A percentile compares a stretch with the other conserved stretches of the same genome.
Evolutionary conservation across 1,140 invertebrate species (phyloP).

Genomic region (Drosophila ercepeae): DNA sequence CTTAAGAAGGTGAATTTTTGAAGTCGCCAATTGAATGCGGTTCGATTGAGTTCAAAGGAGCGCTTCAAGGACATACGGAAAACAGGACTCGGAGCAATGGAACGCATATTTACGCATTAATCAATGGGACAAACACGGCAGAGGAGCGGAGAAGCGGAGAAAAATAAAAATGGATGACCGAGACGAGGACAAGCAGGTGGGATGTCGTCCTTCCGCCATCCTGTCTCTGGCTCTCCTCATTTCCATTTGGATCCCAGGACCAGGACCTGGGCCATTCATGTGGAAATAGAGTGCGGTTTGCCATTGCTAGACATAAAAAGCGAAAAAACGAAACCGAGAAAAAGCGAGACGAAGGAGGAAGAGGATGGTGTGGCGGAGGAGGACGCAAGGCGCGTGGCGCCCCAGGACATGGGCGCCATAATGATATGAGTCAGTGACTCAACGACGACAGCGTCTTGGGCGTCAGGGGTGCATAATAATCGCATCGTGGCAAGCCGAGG

Average conservation of each 20-base stretch:
- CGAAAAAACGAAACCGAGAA: not conserved
- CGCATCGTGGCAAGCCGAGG: constrained; percentile 31
- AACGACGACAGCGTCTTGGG: constrained; percentile 37
- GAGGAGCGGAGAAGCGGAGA: too few species aligned
- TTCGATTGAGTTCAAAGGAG: constrained; percentile 32
- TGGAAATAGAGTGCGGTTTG: constrained; percentile 61
- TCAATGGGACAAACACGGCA: constrained; percentile 70
- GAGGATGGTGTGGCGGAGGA: not conserved
- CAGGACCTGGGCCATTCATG: constrained; percentile 46
- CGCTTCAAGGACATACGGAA: constrained; percentile 38
- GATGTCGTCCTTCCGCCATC: not conserved
- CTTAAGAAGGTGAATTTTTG: not conserved
- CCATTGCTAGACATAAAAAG: constrained; percentile 55
- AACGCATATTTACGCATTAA: constrained; percentile 77
- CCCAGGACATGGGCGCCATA: constrained; percentile 67
- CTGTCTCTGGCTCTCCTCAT: constrained; percentile 7
- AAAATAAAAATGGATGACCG: constrained; percentile 35
- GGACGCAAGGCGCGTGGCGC: constrained; percentile 56
- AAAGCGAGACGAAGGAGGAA: not conserved
- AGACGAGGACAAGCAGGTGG: constrained; percentile 34
- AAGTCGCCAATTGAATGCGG: constrained; percentile 1
- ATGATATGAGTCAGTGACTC: constrained; percentile 74
- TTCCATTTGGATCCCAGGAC: constrained; percentile 48
- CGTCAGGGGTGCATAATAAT: constrained; percentile 71
- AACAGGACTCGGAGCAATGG: constrained; percentile 49